Percentiles rank a stretch among this genome's conserved stretches.
phyloP scores from a whole-genome alignment of 37 sponge, comb jelly and placozoan species.

The Spongia lamella region DNA sequence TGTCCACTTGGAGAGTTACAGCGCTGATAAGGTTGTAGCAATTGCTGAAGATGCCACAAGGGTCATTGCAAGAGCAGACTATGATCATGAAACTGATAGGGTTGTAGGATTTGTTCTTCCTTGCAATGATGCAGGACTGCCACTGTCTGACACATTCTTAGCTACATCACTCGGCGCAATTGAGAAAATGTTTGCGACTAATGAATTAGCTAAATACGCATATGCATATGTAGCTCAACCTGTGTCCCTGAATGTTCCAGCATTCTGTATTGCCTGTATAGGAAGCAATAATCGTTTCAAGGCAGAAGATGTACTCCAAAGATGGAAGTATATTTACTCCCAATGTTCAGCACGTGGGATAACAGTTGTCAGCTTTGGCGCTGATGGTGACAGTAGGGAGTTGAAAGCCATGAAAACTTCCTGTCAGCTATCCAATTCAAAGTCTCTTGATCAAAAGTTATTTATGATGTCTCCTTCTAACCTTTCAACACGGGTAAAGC shows the following conservation, averaged over 20 bases:
- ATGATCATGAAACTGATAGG: constrained; percentile 16
- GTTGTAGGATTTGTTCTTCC: constrained; percentile 35
- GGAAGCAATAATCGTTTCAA: constrained; percentile 20
- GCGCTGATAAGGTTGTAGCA: neutral
- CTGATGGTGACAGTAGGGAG: constrained; percentile 34
- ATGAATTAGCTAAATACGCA: constrained; percentile 15
- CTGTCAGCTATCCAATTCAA: too few species aligned
- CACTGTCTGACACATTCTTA: neutral
- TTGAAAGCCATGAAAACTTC: constrained; percentile 19
- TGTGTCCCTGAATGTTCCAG: constrained; percentile 7
- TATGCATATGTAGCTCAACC: constrained; percentile 41
- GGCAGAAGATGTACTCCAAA: constrained; percentile 9
- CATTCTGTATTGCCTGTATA: constrained; percentile 26
- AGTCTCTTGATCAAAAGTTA: neutral
- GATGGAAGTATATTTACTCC: constrained; percentile 24
- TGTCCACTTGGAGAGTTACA: constrained; percentile 2
- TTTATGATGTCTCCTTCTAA: neutral
- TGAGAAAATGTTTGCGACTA: neutral
- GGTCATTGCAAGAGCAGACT: constrained; percentile 18
- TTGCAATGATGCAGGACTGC: constrained; percentile 15
- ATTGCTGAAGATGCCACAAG: constrained; percentile 44
- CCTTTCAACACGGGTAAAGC: too few species aligned
- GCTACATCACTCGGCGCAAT: constrained; percentile 23
- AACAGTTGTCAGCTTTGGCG: constrained; percentile 22
- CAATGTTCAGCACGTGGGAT: constrained; percentile 13